Conservation (phyloP, 2,797 vertebrate genomes). For the Diceros bicornis region DNA sequence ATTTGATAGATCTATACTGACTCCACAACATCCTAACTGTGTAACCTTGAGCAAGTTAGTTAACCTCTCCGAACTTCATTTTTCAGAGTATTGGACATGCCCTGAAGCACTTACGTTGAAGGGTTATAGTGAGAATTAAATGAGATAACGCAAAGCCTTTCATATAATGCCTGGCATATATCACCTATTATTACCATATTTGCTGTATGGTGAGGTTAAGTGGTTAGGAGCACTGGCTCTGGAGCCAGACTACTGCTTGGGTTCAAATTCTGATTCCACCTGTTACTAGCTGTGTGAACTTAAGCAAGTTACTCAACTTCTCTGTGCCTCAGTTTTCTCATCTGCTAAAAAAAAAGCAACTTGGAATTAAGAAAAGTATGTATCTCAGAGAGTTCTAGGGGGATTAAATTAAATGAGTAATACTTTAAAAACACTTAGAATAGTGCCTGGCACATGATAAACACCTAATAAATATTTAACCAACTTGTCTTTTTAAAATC, state of each 20-base stretch:
- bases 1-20: conserved; percentile 5
- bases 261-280: conserved; percentile 1
- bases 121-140: neutral
- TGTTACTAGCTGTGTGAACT: neutral
- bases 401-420: neutral
- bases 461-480: conserved; percentile 60
- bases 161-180: neutral
- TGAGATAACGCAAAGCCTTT: conserved; percentile 22
- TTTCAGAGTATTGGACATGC: neutral
- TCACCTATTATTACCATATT: neutral
- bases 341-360: neutral
- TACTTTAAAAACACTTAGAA: conserved; percentile 62
- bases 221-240: conserved; percentile 2
- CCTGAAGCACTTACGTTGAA: neutral
- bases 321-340: conserved; percentile 29
- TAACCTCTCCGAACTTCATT: neutral
- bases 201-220: neutral
- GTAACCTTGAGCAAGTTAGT: conserved; percentile 22
- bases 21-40: neutral
- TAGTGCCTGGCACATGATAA: neutral
- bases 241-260: neutral
- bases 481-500: neutral
- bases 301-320: conserved; percentile 24
- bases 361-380: conserved; percentile 16
- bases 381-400: neutral